Conservation (phyloP, 2,113 vertebrate genomes). For the Dipodomys ordii region DNA sequence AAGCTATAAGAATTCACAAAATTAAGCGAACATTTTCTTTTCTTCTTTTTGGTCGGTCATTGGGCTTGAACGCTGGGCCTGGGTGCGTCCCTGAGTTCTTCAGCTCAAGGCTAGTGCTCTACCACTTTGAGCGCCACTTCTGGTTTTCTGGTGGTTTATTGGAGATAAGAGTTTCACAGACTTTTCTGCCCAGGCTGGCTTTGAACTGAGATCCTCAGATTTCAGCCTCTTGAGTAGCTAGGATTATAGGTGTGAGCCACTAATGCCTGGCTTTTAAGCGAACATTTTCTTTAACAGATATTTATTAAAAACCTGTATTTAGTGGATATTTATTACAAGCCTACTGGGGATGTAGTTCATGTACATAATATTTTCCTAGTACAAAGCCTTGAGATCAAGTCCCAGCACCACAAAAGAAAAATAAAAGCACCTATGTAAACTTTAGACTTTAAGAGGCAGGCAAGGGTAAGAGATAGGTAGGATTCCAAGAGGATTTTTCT, state of each 20-base stretch:
- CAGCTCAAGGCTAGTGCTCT: too few relatives aligned
- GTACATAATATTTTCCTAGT: not conserved
- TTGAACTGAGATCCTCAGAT: too few relatives aligned
- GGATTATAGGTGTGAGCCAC: too few relatives aligned
- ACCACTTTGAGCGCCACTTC: too few relatives aligned
- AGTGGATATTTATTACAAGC: conserved; percentile 27
- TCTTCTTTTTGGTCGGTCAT: too few relatives aligned
- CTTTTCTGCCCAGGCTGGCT: too few relatives aligned
- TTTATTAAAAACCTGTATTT: not conserved
- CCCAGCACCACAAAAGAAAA: too few relatives aligned
- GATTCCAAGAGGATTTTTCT: not conserved
- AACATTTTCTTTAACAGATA: conserved; percentile 25
- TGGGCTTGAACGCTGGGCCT: too few relatives aligned
- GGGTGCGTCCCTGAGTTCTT: too few relatives aligned
- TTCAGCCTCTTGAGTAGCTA: too few relatives aligned
- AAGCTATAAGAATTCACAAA: not conserved
- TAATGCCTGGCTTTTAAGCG: not conserved
- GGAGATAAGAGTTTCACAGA: too few relatives aligned
- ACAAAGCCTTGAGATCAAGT: not conserved
- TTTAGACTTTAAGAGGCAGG: conserved; percentile 27
- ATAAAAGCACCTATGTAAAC: not conserved
- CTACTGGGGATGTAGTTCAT: not conserved
- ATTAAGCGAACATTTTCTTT: conserved; percentile 29
- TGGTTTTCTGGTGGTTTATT: too few relatives aligned
- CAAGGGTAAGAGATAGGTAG: not conserved